These are phyloP conservation scores for Ficedula albicollis DNA, from an alignment of 2,797 vertebrate genomes.

Conservation along the genomic window DNA sequence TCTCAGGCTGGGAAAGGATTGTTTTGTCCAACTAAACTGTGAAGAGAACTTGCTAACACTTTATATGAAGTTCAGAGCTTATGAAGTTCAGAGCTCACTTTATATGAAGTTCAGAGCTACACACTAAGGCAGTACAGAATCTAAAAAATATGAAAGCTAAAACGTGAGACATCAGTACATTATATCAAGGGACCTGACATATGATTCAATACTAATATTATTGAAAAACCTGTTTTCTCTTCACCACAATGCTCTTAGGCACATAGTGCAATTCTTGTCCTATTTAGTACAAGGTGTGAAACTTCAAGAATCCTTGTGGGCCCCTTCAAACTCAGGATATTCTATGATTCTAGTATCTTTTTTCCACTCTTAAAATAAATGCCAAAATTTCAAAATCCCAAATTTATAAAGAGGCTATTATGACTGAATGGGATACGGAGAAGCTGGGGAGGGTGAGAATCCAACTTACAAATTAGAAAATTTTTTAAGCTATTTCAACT, in stretches of 20 bases:
- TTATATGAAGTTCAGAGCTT: too few species aligned
- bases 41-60: too few species aligned
- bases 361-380: fast-evolving
- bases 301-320: neutral
- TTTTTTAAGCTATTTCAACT: neutral
- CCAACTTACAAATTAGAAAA: neutral
- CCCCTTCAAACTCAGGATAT: neutral
- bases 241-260: neutral
- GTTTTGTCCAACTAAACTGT: too few species aligned
- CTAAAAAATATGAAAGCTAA: too few species aligned
- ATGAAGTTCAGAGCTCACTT: too few species aligned
- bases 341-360: neutral
- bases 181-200: neutral
- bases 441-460: fast-evolving
- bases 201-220: slow-evolving; percentile 21
- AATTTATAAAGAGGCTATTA: fast-evolving
- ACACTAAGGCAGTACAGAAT: too few species aligned
- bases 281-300: neutral
- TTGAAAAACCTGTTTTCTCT: neutral
- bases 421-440: fast-evolving
- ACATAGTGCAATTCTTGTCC: neutral
- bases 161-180: neutral
- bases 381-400: neutral
- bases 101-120: too few species aligned
- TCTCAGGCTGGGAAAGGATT: too few species aligned